Base-by-base conservation (phyloP, 1,140 invertebrate species). In the Cheumatopsyche charites region DNA sequence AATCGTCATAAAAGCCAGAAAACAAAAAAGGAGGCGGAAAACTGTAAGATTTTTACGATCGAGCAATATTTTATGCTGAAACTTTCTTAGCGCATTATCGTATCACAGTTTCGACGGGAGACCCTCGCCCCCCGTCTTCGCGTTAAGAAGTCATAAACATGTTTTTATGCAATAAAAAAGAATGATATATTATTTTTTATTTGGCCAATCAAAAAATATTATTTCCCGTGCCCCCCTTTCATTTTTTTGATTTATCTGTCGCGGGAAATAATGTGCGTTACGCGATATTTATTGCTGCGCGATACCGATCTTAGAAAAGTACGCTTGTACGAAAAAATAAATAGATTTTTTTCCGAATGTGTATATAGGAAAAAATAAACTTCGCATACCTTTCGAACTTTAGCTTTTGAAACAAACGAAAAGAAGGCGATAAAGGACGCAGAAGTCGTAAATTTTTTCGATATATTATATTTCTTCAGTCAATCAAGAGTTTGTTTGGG, bases 101-200 rank as follows among this genome's bases (percentile, higher is more conserved):
- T 49, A 29, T 43, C 41, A 42, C 29, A 68, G 26, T 55, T 52
- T 63, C 42, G 12, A 13, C 29, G 62, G 15, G 21, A 21, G 66
- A 7, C 49, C 47, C n/a, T n/a, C 47, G 45, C 25, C 23, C 13
- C 62, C 19, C 55, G 25, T 58, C 55, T 58, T 66, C 63, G 55
- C 58, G 52, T 58, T 67, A 67, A 72, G 63, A 66, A 66, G 71
- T 61, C 68, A 73, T 75, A 73, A 75, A 75, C 74, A 73, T 75
- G 74, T 73, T 75, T 75, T 72, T 75, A 70, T 71, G 74, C 74
- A 73, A 49, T 75, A 75, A 75, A 75, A 73, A 73, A 47, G 67
- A 68, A 70, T 73, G 71, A 75, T 75, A 73, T 71, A 75, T 75
- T 72, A 75, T 72, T 62, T 75, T 75, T 75, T 75, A 75, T 75